These are phyloP conservation scores for Epirrhoe tristata DNA, from an alignment of 2,888 invertebrate genomes.

Conservation along the genomic window DNA sequence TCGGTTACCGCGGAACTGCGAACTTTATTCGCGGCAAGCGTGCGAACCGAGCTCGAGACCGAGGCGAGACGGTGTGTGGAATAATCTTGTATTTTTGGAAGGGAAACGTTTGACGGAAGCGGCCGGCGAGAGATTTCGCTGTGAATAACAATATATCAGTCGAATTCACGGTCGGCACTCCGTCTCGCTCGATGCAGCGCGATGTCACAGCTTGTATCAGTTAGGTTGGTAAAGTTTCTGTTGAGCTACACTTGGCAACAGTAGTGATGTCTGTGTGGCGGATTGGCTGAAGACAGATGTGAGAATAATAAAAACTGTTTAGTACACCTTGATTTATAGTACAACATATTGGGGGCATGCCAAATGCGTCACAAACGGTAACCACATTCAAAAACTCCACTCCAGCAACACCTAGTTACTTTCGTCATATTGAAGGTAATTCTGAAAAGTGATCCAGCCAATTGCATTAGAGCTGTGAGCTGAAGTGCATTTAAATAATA, in stretches of 20 bases:
- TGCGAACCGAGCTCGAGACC: conserved; percentile 50
- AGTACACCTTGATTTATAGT: conserved; percentile 10
- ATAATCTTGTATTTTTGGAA: conserved; percentile 74
- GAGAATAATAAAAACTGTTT: conserved; percentile 22
- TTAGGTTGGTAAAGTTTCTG: background rate
- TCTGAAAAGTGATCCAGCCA: conserved; percentile 16
- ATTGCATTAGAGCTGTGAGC: conserved; percentile 13
- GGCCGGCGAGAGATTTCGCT: conserved; percentile 69
- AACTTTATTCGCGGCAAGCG: conserved; percentile 43
- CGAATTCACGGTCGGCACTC: conserved; percentile 68
- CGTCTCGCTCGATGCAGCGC: conserved; percentile 32
- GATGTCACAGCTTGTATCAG: conserved; percentile 9
- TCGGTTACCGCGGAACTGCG: conserved; percentile 24
- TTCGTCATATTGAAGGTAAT: background rate
- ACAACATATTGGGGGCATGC: conserved; percentile 35
- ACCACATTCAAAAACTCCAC: conserved; percentile 10
- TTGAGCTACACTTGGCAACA: background rate
- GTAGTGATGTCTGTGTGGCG: background rate
- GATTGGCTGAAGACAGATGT: background rate
- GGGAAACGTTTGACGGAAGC: conserved; percentile 72
- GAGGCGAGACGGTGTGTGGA: conserved; percentile 63
- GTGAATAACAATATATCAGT: conserved; percentile 71
- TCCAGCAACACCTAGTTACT: background rate
- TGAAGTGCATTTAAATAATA: conserved; percentile 19
- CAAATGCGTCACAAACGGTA: conserved; percentile 39